Conservation (phyloP, 2,797 vertebrate genomes). For the Dipus sagitta region DNA sequence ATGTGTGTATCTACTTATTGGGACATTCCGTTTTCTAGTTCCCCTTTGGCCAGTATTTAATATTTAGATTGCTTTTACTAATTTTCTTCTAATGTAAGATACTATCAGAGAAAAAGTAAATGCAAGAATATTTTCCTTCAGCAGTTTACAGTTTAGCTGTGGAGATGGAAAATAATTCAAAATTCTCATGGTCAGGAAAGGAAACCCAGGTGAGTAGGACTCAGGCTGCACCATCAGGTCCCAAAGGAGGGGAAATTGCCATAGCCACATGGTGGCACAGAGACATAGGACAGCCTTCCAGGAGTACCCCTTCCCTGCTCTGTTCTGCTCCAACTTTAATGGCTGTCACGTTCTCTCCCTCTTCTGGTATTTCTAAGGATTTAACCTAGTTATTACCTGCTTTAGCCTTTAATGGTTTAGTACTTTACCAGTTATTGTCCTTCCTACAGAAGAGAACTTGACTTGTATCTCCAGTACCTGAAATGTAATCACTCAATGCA, state of each 20-base stretch:
- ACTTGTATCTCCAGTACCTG: background rate
- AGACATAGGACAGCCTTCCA: too few relatives aligned
- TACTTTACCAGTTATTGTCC: background rate
- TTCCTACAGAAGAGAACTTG: background rate
- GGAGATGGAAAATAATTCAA: background rate
- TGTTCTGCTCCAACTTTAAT: background rate
- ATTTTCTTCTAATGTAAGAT: slow-evolving; percentile 27
- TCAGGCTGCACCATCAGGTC: background rate
- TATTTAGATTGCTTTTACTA: background rate
- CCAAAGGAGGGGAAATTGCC: background rate
- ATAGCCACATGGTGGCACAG: too few relatives aligned
- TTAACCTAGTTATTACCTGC: background rate
- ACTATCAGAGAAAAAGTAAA: background rate
- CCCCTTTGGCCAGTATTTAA: background rate
- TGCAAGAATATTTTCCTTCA: background rate
- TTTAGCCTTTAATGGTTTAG: too few relatives aligned
- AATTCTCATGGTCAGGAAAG: background rate
- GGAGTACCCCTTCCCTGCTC: accelerated
- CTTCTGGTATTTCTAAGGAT: background rate
- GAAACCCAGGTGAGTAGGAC: background rate
- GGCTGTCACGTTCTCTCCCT: background rate
- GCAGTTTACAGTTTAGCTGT: background rate
- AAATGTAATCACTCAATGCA: background rate
- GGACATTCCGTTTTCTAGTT: background rate
- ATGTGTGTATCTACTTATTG: background rate